A percentile compares a stretch with the other conserved stretches of the same genome.
Conservation (phyloP, 30 jellyfish, hydroid and myxozoan species). For the Aurelia aurita complex sp. Pacific region DNA sequence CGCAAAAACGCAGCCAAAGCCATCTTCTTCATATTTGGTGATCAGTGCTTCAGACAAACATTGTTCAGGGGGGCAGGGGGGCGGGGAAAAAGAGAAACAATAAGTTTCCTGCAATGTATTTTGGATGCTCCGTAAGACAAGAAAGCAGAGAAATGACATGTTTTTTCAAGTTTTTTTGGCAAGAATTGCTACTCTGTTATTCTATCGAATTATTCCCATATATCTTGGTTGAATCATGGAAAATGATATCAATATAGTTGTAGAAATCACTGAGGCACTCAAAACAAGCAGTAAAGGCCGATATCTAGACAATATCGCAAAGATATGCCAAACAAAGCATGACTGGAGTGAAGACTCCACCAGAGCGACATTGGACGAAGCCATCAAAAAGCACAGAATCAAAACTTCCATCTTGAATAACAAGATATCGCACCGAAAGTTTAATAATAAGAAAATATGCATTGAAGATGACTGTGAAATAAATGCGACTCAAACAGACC, state of each 20-base stretch:
- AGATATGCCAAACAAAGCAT: constrained; percentile 11
- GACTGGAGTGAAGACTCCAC: not conserved
- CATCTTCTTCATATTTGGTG: too few relatives aligned
- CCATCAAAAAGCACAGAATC: constrained; percentile 15
- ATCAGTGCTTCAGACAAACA: too few relatives aligned
- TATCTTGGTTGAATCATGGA: not conserved
- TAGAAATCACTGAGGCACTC: constrained; percentile 11
- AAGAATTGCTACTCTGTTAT: not conserved
- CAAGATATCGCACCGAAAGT: constrained; percentile 6
- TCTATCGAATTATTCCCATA: constrained; percentile 4
- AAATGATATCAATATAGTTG: not conserved
- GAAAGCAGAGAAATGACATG: too few relatives aligned
- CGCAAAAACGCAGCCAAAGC: too few relatives aligned
- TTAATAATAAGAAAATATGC: constrained; percentile 4
- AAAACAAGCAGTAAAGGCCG: constrained; percentile 14
- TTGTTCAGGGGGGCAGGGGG: too few relatives aligned
- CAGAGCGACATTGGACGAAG: constrained; percentile 20
- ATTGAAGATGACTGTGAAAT: too few relatives aligned
- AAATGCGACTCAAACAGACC: too few relatives aligned
- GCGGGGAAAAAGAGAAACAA: too few relatives aligned
- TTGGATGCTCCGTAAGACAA: too few relatives aligned
- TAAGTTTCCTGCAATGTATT: too few relatives aligned
- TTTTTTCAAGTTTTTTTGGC: too few relatives aligned
- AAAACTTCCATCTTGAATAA: not conserved
- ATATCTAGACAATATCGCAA: constrained; percentile 6